These are phyloP conservation scores for Clupea harengus DNA, from an alignment of 2,113 vertebrate species.

Conservation along the genomic window DNA sequence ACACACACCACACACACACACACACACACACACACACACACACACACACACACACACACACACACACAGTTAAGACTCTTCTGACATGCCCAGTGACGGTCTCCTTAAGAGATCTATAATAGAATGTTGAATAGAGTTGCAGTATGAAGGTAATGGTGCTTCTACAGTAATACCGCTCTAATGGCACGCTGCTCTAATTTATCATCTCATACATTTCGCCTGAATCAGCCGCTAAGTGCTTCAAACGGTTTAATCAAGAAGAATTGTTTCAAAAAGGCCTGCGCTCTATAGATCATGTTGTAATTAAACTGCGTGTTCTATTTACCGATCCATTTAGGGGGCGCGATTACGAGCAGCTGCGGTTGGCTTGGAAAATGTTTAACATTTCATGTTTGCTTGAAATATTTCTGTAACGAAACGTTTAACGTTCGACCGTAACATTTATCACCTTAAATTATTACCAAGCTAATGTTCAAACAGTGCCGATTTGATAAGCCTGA, in stretches of 20 bases:
- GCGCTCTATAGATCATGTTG: not conserved
- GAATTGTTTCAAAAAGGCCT: not conserved
- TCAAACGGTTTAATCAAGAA: not conserved
- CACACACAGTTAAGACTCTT: too few species aligned
- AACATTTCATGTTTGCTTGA: not conserved
- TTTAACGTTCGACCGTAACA: not conserved
- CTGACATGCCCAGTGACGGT: too few species aligned
- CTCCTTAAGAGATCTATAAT: not conserved
- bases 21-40: too few species aligned
- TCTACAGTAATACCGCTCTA: not conserved
- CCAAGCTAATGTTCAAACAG: too few species aligned
- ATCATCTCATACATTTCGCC: conserved; percentile 22
- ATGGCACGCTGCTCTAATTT: not conserved
- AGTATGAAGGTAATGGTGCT: not conserved
- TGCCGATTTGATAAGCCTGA: too few species aligned
- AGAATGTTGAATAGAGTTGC: not conserved
- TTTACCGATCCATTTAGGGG: not conserved
- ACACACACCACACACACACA: too few species aligned
- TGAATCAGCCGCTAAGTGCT: not conserved
- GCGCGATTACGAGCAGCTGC: not conserved
- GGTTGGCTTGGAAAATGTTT: not conserved
- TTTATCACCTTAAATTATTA: not conserved
- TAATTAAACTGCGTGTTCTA: not conserved
- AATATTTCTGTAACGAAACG: not conserved
- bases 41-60: too few species aligned